Evolutionary conservation across 2,113 vertebrate genomes (phyloP), one percentile per base, ranked within the genome.

Genomic region (Psephotus haematonotus): DNA sequence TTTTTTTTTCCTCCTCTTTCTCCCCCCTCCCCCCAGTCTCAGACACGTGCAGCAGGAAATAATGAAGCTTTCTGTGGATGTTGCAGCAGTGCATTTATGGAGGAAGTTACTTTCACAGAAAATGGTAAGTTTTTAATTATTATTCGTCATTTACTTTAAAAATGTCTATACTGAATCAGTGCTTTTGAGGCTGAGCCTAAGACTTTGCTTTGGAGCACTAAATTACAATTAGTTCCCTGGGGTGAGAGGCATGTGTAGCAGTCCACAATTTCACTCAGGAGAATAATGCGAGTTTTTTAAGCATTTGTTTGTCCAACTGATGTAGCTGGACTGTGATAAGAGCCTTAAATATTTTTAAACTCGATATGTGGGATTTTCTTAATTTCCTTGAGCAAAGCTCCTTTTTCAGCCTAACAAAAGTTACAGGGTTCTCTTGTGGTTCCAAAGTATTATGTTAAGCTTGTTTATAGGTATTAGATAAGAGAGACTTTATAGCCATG

Each of bases 361-460:
- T 72, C 0, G 0, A 0, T 60, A 17, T 17, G 4, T 67, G 28
- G 11, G 3, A 7, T 20, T 67, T 35, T 49, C 53, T 17, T 64
- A 28, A 27, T 49, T 83, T 24, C 2, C 47, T n/a, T 10, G 2
- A n/a, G 5, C 2, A 20, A 27, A 74, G 3, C 3, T 41, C 0
- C 0, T 28, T 47, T 44, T 91, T 50, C 1, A 46, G 23, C 64
- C 1, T 67, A 39, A 17, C 8, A 77, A 4, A 64, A 91, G 9
- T 22, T 76, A 35, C 5, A 8, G 57, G 22, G 4, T 57, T 89
- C n/a, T 76, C 3, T 39, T 71, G 5, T 49, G 27, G 20, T 74
- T 81, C 41, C 7, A 2, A 43, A 77, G 11, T 28, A 33, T 14
- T 68, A 0, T 3, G 4, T 25, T 69, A 59, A 67, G 20, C 14